Evolutionary conservation across 2,113 vertebrate species (phyloP).

Genomic region (Chaenocephalus aceratus): DNA sequence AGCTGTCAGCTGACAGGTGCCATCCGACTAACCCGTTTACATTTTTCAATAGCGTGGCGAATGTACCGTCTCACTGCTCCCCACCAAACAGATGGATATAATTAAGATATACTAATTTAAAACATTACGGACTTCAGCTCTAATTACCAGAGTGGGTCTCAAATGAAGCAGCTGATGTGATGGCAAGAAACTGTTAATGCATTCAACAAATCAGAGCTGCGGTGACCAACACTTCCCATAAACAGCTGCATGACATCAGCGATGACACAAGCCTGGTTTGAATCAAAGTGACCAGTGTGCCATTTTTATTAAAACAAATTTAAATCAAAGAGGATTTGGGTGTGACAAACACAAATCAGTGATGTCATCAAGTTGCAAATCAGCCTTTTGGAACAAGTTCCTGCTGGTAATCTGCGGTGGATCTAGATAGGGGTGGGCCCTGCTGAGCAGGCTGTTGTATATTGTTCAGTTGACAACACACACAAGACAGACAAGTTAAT

Average conservation of each 20-base stretch:
- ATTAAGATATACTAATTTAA: slow-evolving; percentile 24
- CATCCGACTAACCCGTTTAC: slow-evolving; percentile 2
- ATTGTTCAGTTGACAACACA: slow-evolving; percentile 39
- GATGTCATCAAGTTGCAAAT: slow-evolving; percentile 51
- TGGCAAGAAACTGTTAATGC: neutral
- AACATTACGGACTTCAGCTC: slow-evolving; percentile 3
- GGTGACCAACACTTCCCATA: slow-evolving; percentile 6
- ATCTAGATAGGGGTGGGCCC: slow-evolving; percentile 27
- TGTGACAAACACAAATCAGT: slow-evolving; percentile 39
- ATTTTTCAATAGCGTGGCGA: neutral
- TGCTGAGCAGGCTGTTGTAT: slow-evolving; percentile 42
- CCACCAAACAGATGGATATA: neutral
- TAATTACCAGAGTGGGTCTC: neutral
- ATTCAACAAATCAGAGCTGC: neutral
- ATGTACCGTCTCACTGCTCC: neutral
- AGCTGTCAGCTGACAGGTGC: neutral
- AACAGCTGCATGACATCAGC: slow-evolving; percentile 22
- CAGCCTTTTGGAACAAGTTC: slow-evolving; percentile 12
- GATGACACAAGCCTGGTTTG: slow-evolving; percentile 10
- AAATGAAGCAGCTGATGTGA: slow-evolving; percentile 16
- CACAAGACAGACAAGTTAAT: slow-evolving; percentile 31
- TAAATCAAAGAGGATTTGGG: slow-evolving; percentile 25
- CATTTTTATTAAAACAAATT: neutral
- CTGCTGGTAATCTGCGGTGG: slow-evolving; percentile 15
- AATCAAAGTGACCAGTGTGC: neutral